Conservation (phyloP, 2,888 invertebrate genomes). For the Campaea margaritaria region DNA sequence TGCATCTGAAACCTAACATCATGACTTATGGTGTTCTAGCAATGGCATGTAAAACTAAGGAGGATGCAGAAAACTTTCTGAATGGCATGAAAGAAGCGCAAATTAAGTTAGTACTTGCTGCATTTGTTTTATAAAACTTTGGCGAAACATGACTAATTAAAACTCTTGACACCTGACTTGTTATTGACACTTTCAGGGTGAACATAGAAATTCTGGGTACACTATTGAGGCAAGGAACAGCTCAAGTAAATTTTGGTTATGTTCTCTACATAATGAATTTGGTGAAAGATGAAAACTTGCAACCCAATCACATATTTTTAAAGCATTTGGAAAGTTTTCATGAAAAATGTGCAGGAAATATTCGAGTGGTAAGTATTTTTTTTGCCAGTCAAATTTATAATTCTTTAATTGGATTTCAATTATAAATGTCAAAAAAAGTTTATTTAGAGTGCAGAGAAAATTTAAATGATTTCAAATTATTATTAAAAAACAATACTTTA, state of each 20-base stretch:
- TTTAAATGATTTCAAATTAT: too few relatives aligned
- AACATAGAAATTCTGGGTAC: conserved; percentile 91
- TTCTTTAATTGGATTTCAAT: not conserved
- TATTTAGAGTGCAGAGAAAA: too few relatives aligned
- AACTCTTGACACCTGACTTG: too few relatives aligned
- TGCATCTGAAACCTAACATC: conserved; percentile 87
- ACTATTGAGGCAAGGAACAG: conserved; percentile 88
- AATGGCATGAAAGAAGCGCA: conserved; percentile 88
- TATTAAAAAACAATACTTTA: too few relatives aligned
- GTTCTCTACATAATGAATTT: conserved; percentile 88
- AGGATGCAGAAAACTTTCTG: conserved; percentile 87
- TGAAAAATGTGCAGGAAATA: conserved; percentile 80
- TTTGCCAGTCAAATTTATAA: not conserved
- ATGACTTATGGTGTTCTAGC: conserved; percentile 95
- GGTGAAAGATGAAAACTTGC: conserved; percentile 85
- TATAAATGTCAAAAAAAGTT: not conserved
- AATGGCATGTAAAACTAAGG: conserved; percentile 88
- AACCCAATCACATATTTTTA: conserved; percentile 86
- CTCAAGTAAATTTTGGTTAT: conserved; percentile 86
- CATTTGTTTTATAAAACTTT: not conserved
- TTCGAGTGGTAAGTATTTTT: conserved; percentile 68
- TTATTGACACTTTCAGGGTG: conserved; percentile 75
- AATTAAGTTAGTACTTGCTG: conserved; percentile 86
- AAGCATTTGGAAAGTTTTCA: conserved; percentile 87
- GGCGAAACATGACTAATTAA: not conserved